phyloP scores from a whole-genome alignment of 2,113 vertebrate species.

The Ancistrus triradiatus region DNA sequence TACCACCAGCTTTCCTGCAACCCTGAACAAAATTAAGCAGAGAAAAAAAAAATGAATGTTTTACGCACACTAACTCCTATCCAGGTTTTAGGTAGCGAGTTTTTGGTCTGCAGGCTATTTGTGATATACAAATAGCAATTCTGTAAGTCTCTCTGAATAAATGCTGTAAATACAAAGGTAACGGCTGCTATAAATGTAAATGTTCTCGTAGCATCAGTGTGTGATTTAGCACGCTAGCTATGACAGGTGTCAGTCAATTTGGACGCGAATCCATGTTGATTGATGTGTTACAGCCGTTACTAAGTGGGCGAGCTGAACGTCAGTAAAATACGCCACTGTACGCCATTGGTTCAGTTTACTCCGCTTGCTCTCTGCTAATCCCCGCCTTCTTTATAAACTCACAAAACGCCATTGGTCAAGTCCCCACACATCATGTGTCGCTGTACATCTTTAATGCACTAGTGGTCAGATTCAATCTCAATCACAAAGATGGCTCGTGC shows the following conservation, averaged over 20 bases:
- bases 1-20: too few species aligned
- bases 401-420: slow-evolving; percentile 53
- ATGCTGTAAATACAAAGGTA: too few species aligned
- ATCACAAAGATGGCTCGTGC: slow-evolving; percentile 26
- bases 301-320: slow-evolving; percentile 56
- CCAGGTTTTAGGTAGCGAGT: too few species aligned
- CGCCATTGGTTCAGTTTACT: slow-evolving; percentile 47
- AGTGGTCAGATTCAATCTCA: slow-evolving; percentile 51
- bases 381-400: slow-evolving; percentile 42
- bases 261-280: slow-evolving; percentile 51
- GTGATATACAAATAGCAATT: too few species aligned
- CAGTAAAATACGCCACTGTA: slow-evolving; percentile 46
- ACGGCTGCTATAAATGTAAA: too few species aligned
- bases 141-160: too few species aligned
- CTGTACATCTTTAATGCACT: rapidly evolving
- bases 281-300: slow-evolving; percentile 30
- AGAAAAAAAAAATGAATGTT: too few species aligned
- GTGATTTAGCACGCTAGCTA: too few species aligned
- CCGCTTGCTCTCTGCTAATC: neutral
- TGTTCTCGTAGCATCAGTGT: too few species aligned
- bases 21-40: too few species aligned
- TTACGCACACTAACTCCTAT: too few species aligned
- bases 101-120: too few species aligned
- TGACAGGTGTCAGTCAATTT: slow-evolving; percentile 26
- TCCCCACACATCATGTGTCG: slow-evolving; percentile 26